A percentile compares a stretch with the other conserved stretches of the same genome.
phyloP scores from a whole-genome alignment of 2,113 vertebrate genomes.

The Elaphurus davidianus region DNA sequence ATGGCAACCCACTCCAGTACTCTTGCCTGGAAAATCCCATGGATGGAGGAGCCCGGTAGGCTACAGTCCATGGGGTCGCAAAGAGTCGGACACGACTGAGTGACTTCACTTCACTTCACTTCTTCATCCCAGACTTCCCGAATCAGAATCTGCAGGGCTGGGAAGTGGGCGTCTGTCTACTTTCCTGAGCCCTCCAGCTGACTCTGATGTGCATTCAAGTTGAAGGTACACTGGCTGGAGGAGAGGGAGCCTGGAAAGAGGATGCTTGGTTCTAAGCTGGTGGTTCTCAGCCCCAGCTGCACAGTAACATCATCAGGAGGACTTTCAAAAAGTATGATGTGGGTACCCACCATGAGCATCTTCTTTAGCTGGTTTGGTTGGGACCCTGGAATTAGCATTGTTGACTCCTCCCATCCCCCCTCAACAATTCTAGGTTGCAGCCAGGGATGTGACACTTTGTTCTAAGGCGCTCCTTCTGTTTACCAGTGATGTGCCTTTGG shows the following conservation, averaged over 20 bases:
- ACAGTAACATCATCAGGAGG: background rate
- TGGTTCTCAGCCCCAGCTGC: background rate
- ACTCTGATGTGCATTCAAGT: too few species aligned
- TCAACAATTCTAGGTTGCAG: background rate
- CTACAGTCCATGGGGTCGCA: too few species aligned
- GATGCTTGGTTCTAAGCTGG: background rate
- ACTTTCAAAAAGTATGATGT: background rate
- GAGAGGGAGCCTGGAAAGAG: background rate
- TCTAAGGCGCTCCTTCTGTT: background rate
- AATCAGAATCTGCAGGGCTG: background rate
- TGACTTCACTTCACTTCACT: too few species aligned
- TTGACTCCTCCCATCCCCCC: background rate
- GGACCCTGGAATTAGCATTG: background rate
- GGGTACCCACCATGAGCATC: background rate
- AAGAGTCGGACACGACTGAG: too few species aligned
- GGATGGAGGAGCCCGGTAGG: too few species aligned
- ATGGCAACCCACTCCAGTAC: too few species aligned
- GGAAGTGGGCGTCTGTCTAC: rapidly evolving
- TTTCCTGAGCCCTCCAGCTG: background rate
- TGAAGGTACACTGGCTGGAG: background rate
- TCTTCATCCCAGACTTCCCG: background rate
- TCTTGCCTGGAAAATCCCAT: too few species aligned
- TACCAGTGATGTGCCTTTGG: background rate
- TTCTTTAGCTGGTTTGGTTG: background rate
- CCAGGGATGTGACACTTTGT: background rate